Base-by-base conservation (phyloP, 1,140 invertebrate genomes). In the Scaptomyza pallida region DNA sequence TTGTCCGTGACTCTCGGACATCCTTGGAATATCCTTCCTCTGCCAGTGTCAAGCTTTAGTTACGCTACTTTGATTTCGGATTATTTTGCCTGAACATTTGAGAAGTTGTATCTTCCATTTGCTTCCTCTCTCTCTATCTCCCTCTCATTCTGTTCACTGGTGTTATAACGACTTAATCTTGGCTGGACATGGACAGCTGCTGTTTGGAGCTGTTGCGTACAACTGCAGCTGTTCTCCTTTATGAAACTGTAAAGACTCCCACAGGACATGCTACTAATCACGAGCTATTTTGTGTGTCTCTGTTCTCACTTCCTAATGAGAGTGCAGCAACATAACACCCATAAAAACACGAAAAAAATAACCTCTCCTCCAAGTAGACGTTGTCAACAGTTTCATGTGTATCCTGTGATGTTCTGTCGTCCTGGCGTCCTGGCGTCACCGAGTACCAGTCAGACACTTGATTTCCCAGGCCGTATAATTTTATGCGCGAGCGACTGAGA, bases 241-340 rank as follows among this genome's bases (percentile, higher is more conserved):
- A 72, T 79, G 70, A 2, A 13, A 19, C 30, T 48, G 43, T 47
- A 73, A 86, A 62, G 77, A 88, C 70, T 78, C 81, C 81, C 82
- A 41, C 59, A 78, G 75, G 79, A 82, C 71, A 67, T 52, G 71
- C 64, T 75, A 75, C 82, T 86, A 86, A 81, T 88, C 82, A 86
- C 77, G 64, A 68, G 48, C 40, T 55, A 35, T 54, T 55, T 26
- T 26, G 3, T 26, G 56, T 54, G 41, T 57, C 80, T 77, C 80
- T 77, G 81, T 88, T 68, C 69, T 86, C 81, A 86, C 81, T 86
- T 81, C 82, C 77, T 86, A 88, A 88, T 88, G 82, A 81, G 81
- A 57, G 60, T 77, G 81, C 74, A 86, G 81, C 74, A 86, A 86
- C 74, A 52, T 44, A 60, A 88, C 60, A 81, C 81, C 74, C 69